Evolutionary conservation across 2,113 vertebrate genomes (phyloP).

Genomic region (Heteronetta atricapilla): DNA sequence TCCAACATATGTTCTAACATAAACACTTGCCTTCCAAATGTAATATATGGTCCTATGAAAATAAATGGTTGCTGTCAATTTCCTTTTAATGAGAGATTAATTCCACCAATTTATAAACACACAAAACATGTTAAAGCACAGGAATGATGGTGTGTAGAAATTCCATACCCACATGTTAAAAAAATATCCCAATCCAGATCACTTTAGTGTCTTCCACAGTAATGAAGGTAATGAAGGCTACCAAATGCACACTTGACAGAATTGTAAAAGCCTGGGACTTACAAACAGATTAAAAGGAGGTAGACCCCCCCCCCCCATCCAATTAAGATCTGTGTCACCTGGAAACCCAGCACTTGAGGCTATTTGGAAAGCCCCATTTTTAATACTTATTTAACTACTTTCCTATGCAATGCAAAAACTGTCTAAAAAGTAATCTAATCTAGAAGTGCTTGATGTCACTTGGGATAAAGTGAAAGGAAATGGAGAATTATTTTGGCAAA

Average conservation of each 20-base stretch:
- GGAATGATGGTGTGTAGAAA: neutral
- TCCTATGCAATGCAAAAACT: neutral
- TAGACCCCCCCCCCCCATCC: neutral
- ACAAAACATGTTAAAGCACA: conserved; percentile 27
- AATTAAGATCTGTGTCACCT: neutral
- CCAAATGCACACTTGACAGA: neutral
- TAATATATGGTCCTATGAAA: conserved; percentile 71
- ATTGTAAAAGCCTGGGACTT: neutral
- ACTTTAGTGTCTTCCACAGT: neutral
- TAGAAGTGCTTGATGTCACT: neutral
- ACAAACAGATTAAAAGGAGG: neutral
- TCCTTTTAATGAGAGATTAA: conserved; percentile 65
- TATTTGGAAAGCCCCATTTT: neutral
- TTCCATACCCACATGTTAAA: conserved; percentile 8
- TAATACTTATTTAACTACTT: conserved; percentile 7
- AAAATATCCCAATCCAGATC: neutral
- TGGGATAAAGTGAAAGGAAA: neutral
- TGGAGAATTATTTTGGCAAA: neutral
- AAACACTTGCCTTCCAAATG: conserved; percentile 74
- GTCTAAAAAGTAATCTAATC: neutral
- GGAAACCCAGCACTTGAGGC: neutral
- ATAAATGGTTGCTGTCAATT: conserved; percentile 74
- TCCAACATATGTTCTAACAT: conserved; percentile 70
- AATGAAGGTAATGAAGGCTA: neutral
- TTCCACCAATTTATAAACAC: conserved; percentile 49